Conservation (phyloP, 2,113 vertebrate genomes). For the Cygnus atratus region DNA sequence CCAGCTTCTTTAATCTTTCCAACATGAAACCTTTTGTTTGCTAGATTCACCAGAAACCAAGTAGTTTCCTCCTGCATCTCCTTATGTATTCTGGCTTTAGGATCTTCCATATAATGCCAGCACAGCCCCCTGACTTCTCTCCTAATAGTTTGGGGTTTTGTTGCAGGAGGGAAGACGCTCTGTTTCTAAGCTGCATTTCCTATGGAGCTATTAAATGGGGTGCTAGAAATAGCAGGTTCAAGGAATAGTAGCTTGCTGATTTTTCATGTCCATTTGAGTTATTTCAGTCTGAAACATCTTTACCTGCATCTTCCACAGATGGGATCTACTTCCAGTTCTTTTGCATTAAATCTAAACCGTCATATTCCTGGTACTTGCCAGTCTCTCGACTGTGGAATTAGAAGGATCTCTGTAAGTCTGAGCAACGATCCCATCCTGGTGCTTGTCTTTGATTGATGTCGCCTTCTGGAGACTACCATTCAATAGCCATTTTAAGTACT, state of each 20-base stretch:
- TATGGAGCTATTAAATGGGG: neutral
- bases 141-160: neutral
- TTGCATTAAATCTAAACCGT: neutral
- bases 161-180: neutral
- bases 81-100: neutral
- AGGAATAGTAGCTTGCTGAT: neutral
- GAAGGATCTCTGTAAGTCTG: neutral
- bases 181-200: neutral
- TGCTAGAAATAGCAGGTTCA: neutral
- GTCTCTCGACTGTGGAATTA: neutral
- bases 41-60: neutral
- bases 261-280: neutral
- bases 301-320: neutral
- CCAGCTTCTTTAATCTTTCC: slow-evolving; percentile 33
- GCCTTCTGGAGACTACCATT: neutral
- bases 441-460: neutral
- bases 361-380: neutral
- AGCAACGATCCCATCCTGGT: neutral
- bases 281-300: neutral
- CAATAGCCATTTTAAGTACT: neutral
- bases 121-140: neutral
- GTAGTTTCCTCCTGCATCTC: neutral
- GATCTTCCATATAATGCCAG: neutral
- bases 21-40: slow-evolving; percentile 10
- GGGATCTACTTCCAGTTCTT: neutral